Evolutionary conservation across 2,113 vertebrate species (phyloP).

Genomic region (Apteryx owenii): DNA sequence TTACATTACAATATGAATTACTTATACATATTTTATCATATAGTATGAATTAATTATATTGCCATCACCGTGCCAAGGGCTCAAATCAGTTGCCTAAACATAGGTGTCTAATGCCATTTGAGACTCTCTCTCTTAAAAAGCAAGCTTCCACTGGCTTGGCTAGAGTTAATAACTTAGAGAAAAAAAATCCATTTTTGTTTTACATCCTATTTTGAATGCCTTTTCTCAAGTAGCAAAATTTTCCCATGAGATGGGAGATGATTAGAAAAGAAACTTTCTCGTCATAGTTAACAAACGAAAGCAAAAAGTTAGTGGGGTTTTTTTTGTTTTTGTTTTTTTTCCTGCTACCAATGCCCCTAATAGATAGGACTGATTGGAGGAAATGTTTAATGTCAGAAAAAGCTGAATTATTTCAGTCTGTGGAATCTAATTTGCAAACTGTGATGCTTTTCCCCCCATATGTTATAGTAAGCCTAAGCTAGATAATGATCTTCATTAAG

Average conservation of each 20-base stretch:
- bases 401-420: not conserved
- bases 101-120: not conserved
- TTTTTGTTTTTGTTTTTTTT: not conserved
- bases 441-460: not conserved
- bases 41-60: conserved; percentile 59
- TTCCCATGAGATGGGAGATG: not conserved
- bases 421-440: not conserved
- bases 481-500: not conserved
- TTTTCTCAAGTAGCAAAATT: not conserved
- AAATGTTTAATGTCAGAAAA: not conserved
- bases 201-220: not conserved
- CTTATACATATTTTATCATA: conserved; percentile 57
- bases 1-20: conserved; percentile 50
- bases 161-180: not conserved
- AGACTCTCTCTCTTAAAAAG: not conserved
- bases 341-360: not conserved
- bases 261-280: not conserved
- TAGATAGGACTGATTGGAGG: not conserved
- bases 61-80: not conserved
- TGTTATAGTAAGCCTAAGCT: not conserved
- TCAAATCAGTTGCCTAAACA: not conserved
- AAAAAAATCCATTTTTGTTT: not conserved
- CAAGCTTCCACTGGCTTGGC: not conserved
- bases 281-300: not conserved
- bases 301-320: not conserved